Percentiles rank a stretch among this genome's conserved stretches.
phyloP scores from a whole-genome alignment of 2,113 vertebrate species.

The Pungitius pungitius region DNA sequence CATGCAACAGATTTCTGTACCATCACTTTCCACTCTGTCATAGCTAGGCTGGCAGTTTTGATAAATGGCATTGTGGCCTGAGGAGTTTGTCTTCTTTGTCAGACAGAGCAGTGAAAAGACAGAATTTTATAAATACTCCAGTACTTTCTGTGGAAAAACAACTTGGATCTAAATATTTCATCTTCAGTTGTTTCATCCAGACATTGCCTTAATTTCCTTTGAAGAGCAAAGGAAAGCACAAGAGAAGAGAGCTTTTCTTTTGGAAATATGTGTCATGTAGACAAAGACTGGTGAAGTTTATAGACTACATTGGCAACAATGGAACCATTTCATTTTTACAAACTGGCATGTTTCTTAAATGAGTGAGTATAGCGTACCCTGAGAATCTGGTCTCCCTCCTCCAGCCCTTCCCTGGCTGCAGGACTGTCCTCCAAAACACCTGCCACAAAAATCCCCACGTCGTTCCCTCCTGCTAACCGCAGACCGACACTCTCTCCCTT shows the following conservation, averaged over 20 bases:
- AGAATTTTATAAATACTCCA: not conserved
- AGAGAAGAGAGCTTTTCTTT: not conserved
- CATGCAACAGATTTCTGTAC: not conserved
- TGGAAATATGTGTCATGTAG: not conserved
- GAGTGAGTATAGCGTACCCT: constrained; percentile 81
- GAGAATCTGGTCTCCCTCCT: constrained; percentile 99
- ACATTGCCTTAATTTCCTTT: not conserved
- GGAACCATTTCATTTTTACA: not conserved
- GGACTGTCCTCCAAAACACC: constrained; percentile 98
- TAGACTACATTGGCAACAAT: not conserved
- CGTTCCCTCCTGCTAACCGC: constrained; percentile 96
- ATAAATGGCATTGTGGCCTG: constrained; percentile 10
- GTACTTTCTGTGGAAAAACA: not conserved
- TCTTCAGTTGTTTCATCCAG: not conserved
- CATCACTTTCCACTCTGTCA: not conserved
- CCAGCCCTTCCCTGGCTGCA: constrained; percentile 96
- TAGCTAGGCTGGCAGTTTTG: not conserved
- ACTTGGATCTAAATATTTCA: not conserved
- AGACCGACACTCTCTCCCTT: constrained; percentile 98
- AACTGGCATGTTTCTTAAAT: not conserved
- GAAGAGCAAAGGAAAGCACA: not conserved
- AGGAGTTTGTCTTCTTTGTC: not conserved
- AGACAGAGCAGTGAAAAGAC: not conserved
- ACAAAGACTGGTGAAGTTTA: not conserved
- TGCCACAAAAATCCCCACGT: constrained; percentile 98